Evolutionary conservation across 1,140 invertebrate species (phyloP).

Genomic region (Pomacea maculata): DNA sequence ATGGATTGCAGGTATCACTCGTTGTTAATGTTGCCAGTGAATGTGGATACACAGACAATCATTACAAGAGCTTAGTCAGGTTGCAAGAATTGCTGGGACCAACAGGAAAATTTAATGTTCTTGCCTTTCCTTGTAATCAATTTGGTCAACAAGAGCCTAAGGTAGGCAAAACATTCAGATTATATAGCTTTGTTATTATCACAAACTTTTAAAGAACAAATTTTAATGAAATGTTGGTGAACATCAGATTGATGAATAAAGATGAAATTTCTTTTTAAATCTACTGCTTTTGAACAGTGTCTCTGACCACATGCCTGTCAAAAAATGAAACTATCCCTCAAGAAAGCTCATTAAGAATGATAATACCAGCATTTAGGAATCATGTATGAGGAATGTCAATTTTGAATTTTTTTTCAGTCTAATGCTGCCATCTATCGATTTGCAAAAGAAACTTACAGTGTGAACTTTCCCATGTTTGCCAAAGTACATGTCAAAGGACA

Average conservation of each 20-base stretch:
- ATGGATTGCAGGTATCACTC: constrained; percentile 70
- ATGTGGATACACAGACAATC: constrained; percentile 82
- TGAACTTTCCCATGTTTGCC: constrained; percentile 62
- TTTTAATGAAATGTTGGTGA: too few relatives aligned
- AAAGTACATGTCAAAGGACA: constrained; percentile 55
- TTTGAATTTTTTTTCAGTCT: constrained; percentile 46
- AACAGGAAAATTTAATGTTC: constrained; percentile 72
- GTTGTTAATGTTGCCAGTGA: constrained; percentile 89
- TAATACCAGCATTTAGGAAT: too few relatives aligned
- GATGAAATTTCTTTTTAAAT: too few relatives aligned
- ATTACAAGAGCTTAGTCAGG: constrained; percentile 80
- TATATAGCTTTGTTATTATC: background rate
- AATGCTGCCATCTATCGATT: constrained; percentile 51
- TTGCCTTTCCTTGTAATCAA: constrained; percentile 93
- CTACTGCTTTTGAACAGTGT: too few relatives aligned
- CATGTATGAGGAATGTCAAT: too few relatives aligned
- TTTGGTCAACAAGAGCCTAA: constrained; percentile 76
- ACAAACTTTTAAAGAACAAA: too few relatives aligned
- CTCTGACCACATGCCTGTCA: too few relatives aligned
- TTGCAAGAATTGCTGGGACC: constrained; percentile 74
- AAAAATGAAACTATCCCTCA: too few relatives aligned
- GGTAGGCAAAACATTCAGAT: constrained; percentile 37
- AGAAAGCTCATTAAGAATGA: too few relatives aligned
- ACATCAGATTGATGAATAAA: too few relatives aligned
- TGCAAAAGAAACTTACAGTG: constrained; percentile 50